Evolutionary conservation across 2,797 vertebrate genomes (phyloP).

Genomic region (Chanos chanos): DNA sequence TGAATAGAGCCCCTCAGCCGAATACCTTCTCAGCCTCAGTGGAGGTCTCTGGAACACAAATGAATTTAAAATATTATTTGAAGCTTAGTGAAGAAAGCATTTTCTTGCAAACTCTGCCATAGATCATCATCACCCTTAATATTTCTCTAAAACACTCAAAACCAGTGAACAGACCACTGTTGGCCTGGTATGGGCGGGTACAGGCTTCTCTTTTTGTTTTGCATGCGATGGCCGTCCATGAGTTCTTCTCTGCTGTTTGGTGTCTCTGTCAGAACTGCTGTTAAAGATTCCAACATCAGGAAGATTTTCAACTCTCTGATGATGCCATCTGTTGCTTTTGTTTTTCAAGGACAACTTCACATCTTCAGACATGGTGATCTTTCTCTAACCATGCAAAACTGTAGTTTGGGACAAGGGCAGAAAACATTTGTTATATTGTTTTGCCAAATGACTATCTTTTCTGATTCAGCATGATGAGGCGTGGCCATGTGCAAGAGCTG

Average conservation of each 20-base stretch:
- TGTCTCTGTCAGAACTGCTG: not conserved
- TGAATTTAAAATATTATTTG: not conserved
- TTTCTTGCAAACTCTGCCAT: not conserved
- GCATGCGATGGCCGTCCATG: not conserved
- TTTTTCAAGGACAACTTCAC: not conserved
- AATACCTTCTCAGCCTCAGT: not conserved
- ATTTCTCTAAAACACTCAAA: not conserved
- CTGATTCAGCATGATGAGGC: not conserved
- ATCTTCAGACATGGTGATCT: not conserved
- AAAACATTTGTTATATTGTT: not conserved
- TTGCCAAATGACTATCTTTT: not conserved
- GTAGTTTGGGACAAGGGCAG: not conserved
- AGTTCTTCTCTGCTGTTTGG: not conserved
- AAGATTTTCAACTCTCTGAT: constrained; percentile 1
- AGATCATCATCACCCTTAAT: too few species aligned
- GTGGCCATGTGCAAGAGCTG: not conserved
- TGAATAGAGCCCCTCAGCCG: not conserved
- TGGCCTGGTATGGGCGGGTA: too few species aligned
- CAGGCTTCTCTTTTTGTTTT: not conserved
- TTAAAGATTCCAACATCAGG: not conserved
- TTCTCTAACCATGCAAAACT: not conserved
- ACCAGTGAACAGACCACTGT: not conserved
- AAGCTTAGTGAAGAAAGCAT: too few species aligned
- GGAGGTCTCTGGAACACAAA: not conserved
- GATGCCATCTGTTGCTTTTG: not conserved